Base-by-base conservation (phyloP, 2,888 invertebrate species). In the Polymixis flavicincta region DNA sequence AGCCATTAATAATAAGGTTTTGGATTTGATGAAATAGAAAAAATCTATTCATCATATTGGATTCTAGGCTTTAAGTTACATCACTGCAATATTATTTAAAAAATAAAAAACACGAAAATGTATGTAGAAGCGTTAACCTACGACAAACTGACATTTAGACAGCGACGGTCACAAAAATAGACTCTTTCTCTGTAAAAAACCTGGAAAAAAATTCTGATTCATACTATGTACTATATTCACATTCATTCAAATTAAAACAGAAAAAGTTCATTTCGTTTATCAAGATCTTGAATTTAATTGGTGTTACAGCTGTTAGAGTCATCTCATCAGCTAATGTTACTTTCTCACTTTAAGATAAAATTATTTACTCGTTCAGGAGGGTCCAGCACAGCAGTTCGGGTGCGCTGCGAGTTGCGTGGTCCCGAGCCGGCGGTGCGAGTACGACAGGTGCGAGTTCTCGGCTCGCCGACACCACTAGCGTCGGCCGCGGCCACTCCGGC, bases 361-460 rank as follows among this genome's bases (percentile, higher is more conserved):
- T 17, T 71, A 2, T 42, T 17, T 17, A 28, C 14, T n/a, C 19
- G n/a, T 19, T 8, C 42, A 83, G 82, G 82, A 57, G 82, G 70
- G 14, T 60, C 57, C 7, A 71, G 82, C 37, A 57, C 97, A 83
- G 97, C 92, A 92, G 97, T 93, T 67, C 95, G 96, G 4, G 96
- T 99, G 60, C 97, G 98, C 7, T 96, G 99, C 74, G 99, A 99
- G 93, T 94, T 99, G 71, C 98, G 99, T 91, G 99, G 99, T 0
- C 98, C 99, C 0, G 99, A 99, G 94, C 98, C 98, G 91, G 98
- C 98, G 0, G 97, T 99, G 74, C 97, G 99, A 42, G 97, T 99
- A 42, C 97, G 99, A 0, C 99, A 99, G 94, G 97, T 99, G 75
- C 94, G 95, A 17, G 93, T 94, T 68, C 89, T 96, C 61, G 89